These are phyloP conservation scores for Flabesymbios commensalis DNA, from an alignment of 2,888 invertebrate species.

Conservation along the genomic window DNA sequence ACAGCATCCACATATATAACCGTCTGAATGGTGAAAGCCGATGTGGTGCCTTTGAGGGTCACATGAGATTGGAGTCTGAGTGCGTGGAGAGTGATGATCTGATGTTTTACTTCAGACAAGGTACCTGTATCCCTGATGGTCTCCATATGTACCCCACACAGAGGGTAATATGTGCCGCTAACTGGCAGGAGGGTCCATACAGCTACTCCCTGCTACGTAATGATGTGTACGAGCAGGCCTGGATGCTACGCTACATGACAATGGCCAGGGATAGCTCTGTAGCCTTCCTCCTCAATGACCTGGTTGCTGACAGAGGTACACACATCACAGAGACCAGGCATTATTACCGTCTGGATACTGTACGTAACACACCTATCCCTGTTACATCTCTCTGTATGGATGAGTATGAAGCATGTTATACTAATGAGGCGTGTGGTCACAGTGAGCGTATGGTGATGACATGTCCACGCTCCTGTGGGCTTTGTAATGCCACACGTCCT, in stretches of 20 bases:
- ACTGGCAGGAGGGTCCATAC: slow-evolving; percentile 24
- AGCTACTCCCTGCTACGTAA: slow-evolving; percentile 24
- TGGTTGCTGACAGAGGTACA: slow-evolving; percentile 20
- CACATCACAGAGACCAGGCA: slow-evolving; percentile 4
- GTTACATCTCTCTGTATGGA: slow-evolving; percentile 29
- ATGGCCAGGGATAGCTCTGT: slow-evolving; percentile 18
- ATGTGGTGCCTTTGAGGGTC: slow-evolving; percentile 26
- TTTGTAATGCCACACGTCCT: slow-evolving; percentile 34
- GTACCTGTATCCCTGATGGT: slow-evolving; percentile 26
- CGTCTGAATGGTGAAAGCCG: slow-evolving; percentile 5
- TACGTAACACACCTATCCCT: slow-evolving; percentile 16
- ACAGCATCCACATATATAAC: slow-evolving; percentile 24
- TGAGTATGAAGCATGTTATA: slow-evolving; percentile 28
- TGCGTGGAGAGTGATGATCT: slow-evolving; percentile 30
- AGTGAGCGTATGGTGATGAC: slow-evolving; percentile 22
- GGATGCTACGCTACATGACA: slow-evolving; percentile 28
- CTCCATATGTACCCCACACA: slow-evolving; percentile 30
- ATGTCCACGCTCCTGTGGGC: slow-evolving; percentile 30
- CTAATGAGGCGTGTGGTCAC: slow-evolving; percentile 19
- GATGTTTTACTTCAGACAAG: slow-evolving; percentile 30
- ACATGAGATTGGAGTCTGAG: slow-evolving; percentile 33
- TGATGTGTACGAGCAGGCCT: slow-evolving; percentile 20
- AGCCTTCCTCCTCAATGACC: slow-evolving; percentile 27
- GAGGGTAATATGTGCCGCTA: slow-evolving; percentile 26
- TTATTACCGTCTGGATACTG: slow-evolving; percentile 24